phyloP scores from a whole-genome alignment of 1,140 invertebrate species.

The silkworm (Bombyx mori) region ASM3026992v2 NC_085110.1:6648501-6649000 shows the following conservation, averaged over 20 bases:
- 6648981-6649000: no score
- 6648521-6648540: no score
- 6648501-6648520: no score
- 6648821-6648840: constrained; percentile 33
- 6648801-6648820: constrained; percentile 56
- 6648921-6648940: neutral
- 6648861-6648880: constrained; percentile 10
- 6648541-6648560: no score
- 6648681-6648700: no score
- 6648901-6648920: neutral
- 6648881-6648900: neutral
- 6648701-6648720: constrained; percentile 2
- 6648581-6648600: no score
- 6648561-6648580: no score
- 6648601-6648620: neutral
- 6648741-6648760: constrained; percentile 57
- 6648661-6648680: constrained; percentile 5
- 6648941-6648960: neutral
- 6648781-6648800: constrained; percentile 49
- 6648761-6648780: constrained; percentile 46
- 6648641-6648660: constrained; percentile 11
- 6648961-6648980: no score
- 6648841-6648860: constrained; percentile 33
- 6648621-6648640: constrained; percentile 14
- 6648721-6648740: constrained; percentile 12